Evolutionary conservation across 1,140 invertebrate species (phyloP), one percentile per base, ranked within the genome.

Genomic region (Galleria mellonella): DNA sequence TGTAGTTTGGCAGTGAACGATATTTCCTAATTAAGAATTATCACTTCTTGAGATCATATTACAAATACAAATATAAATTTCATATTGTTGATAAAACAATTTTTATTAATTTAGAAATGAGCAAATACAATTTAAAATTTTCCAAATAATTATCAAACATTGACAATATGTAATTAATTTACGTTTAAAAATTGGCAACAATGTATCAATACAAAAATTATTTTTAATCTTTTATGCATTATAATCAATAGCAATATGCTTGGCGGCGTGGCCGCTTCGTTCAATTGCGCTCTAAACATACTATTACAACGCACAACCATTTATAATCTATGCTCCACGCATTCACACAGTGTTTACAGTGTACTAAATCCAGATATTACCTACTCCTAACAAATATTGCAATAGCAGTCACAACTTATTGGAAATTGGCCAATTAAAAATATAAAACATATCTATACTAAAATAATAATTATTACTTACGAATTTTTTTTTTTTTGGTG

Each of bases 111-210:
- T n/a, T 15, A 23, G 17, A 17, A 37, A 17, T 23, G 35, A 37
- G 35, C 35, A 17, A n/a, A 37, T 37, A 31, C 2, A 23, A 23
- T 23, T 17, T n/a, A 37, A 37, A 23, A 9, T 15, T n/a, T 17
- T 15, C n/a, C 6, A 14, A 15, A 10, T 37, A 37, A 23, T 9
- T 37, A 17, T 37, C 2, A 23, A 23, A 23, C 2, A 3, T 23
- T 6, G 17, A 23, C 17, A 13, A 37, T 17, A 15, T 37, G 4
- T 2, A 36, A 15, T n/a, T 15, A 2, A 23, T 23, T 23, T 23
- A 23, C 17, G 14, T 13, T 17, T n/a, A n/a, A 37, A 37, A 37
- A 37, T 37, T 37, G 35, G 35, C 35, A 37, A 37, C 35, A 23
- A 37, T 37, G 9, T 15, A 17, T 15, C 14, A 15, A 37, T 37